These are phyloP conservation scores for Podarcis muralis DNA, from an alignment of 2,113 vertebrate species.

Conservation along the genomic window DNA sequence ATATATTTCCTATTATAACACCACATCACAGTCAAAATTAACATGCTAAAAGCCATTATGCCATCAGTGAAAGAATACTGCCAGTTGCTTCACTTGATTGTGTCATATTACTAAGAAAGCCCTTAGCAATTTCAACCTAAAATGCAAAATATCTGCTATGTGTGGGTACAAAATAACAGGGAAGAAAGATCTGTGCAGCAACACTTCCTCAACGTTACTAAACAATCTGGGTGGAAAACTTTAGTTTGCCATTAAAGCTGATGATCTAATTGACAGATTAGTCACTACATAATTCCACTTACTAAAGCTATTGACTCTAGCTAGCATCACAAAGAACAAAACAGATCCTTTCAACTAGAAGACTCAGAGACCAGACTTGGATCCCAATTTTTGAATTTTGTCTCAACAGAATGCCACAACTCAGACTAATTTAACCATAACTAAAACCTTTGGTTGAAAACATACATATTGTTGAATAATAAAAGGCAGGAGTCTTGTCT, in stretches of 20 bases:
- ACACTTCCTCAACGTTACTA: neutral
- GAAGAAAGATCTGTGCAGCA: neutral
- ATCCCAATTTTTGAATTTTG: neutral
- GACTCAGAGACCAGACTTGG: neutral
- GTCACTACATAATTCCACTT: neutral
- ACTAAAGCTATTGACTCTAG: neutral
- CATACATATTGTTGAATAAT: neutral
- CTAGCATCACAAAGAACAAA: slow-evolving; percentile 16
- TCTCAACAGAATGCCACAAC: neutral
- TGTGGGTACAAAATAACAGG: neutral
- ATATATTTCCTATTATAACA: neutral
- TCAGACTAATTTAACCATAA: slow-evolving; percentile 20
- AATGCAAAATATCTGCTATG: neutral
- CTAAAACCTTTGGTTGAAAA: slow-evolving; percentile 3
- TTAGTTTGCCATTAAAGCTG: neutral
- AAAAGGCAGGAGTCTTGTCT: neutral
- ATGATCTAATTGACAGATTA: neutral
- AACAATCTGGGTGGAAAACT: neutral
- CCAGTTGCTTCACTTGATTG: neutral
- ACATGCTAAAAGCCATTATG: neutral
- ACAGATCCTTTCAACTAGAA: neutral
- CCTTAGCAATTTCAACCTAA: neutral
- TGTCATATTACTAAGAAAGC: neutral
- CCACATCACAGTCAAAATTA: neutral
- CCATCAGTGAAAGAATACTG: neutral